A percentile compares a stretch with the other conserved stretches of the same genome.
Evolutionary conservation across 2,113 vertebrate species (phyloP).

Genomic region (Nannospalax galili): DNA sequence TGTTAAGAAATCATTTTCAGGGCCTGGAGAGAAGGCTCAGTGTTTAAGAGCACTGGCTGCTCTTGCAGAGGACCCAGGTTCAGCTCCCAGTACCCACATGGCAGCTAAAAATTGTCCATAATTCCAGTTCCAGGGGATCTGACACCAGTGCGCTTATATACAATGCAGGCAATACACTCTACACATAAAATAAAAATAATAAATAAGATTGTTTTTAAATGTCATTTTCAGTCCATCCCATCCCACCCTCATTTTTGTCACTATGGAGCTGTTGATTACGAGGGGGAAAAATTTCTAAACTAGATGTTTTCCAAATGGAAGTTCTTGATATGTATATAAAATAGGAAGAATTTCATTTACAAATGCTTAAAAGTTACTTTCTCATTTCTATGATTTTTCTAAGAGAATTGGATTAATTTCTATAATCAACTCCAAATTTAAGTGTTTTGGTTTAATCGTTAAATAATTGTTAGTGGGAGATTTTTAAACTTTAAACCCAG

Average conservation of each 20-base stretch:
- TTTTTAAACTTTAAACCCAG: slow-evolving; percentile 4
- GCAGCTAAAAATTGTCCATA: no score
- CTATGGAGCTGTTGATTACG: not conserved
- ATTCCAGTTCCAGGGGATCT: no score
- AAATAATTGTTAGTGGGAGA: not conserved
- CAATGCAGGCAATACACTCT: no score
- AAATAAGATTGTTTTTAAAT: no score
- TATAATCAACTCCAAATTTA: not conserved
- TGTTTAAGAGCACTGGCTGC: no score
- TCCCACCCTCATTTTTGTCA: no score
- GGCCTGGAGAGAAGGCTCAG: no score
- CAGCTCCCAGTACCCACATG: no score
- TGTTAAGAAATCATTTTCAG: not conserved
- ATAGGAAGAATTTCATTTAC: not conserved
- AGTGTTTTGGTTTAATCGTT: slow-evolving; percentile 8
- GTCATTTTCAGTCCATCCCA: no score
- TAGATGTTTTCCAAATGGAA: not conserved
- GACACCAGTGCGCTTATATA: no score
- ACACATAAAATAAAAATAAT: no score
- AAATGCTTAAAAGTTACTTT: not conserved
- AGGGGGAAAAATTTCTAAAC: not conserved
- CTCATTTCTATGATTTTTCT: slow-evolving; percentile 13
- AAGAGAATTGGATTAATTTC: slow-evolving; percentile 19
- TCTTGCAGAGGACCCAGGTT: no score
- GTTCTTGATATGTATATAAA: not conserved